A percentile compares a stretch with the other conserved stretches of the same genome.
Conservation (phyloP, 1,140 invertebrate species). For the Aradophagus sp. region DNA sequence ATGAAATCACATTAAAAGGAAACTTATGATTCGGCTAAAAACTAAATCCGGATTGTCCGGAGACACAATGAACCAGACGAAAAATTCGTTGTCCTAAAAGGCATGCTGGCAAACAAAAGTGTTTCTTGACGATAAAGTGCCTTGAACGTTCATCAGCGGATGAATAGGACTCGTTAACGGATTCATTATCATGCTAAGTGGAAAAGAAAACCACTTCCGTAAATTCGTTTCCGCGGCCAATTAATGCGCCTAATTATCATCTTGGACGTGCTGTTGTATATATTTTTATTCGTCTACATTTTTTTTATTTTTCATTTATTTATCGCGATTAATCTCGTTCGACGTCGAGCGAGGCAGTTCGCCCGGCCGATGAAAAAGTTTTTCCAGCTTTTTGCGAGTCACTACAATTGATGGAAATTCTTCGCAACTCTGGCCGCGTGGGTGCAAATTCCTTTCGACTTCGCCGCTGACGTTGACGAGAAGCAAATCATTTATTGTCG, state of each 20-base stretch:
- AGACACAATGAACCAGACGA: slow-evolving; percentile 6
- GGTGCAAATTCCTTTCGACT: slow-evolving; percentile 30
- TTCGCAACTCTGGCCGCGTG: slow-evolving; percentile 17
- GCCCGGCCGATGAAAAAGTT: neutral
- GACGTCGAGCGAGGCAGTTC: neutral
- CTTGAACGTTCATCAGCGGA: slow-evolving; percentile 38
- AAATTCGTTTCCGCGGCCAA: slow-evolving; percentile 8
- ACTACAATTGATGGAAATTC: slow-evolving; percentile 52
- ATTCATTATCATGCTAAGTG: slow-evolving; percentile 51
- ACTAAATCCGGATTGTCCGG: slow-evolving; percentile 13
- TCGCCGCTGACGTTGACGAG: slow-evolving; percentile 35
- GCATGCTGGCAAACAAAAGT: slow-evolving; percentile 20
- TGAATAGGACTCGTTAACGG: slow-evolving; percentile 52
- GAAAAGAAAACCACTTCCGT: slow-evolving; percentile 40
- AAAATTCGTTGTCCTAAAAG: too few species aligned
- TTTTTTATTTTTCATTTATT: too few species aligned
- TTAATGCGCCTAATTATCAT: slow-evolving; percentile 41
- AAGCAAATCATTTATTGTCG: slow-evolving; percentile 51
- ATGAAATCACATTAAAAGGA: slow-evolving; percentile 1
- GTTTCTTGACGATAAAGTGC: slow-evolving; percentile 31
- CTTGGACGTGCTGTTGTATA: slow-evolving; percentile 6
- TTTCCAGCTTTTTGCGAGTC: slow-evolving; percentile 37
- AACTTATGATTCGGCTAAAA: slow-evolving; percentile 13
- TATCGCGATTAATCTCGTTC: slow-evolving; percentile 33
- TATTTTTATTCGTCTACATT: too few species aligned